phyloP scores from a whole-genome alignment of 2,797 vertebrate species.

The Parauchenoglanis punctatus region DNA sequence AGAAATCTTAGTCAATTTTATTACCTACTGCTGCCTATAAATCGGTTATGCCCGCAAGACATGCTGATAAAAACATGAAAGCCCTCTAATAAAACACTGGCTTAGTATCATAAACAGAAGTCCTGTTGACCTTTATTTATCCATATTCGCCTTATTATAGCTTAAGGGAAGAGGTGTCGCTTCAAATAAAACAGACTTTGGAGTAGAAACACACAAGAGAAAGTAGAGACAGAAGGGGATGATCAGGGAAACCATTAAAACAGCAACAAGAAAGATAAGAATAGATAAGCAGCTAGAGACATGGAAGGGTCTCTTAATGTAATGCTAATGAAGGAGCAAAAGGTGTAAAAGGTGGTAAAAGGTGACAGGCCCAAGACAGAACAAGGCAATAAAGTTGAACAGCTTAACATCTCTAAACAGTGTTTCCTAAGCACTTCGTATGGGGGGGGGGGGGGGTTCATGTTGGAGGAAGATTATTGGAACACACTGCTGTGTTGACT shows the following conservation, averaged over 20 bases:
- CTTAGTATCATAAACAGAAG: constrained; percentile 35
- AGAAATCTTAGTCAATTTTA: constrained; percentile 28
- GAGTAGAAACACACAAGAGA: not conserved
- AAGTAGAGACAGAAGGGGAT: not conserved
- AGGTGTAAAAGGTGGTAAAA: constrained; percentile 6
- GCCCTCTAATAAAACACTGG: constrained; percentile 26
- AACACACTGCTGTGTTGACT: constrained; percentile 28
- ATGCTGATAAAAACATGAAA: constrained; percentile 45
- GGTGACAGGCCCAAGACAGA: constrained; percentile 34
- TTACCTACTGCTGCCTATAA: constrained; percentile 23
- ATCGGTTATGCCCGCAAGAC: constrained; percentile 22
- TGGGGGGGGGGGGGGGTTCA: not conserved
- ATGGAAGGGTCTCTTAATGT: constrained; percentile 1
- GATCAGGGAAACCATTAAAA: constrained; percentile 25
- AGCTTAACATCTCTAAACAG: constrained; percentile 30
- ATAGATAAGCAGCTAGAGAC: not conserved
- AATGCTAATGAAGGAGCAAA: constrained; percentile 25
- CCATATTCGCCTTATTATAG: constrained; percentile 6
- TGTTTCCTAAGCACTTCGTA: constrained; percentile 41
- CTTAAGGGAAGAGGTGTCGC: not conserved
- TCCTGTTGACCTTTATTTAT: constrained; percentile 19
- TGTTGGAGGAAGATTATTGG: not conserved
- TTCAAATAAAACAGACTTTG: constrained; percentile 6
- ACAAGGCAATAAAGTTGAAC: constrained; percentile 54
- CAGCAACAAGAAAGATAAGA: not conserved